Conservation (phyloP, 2,888 invertebrate species). For the Tipula helvola region DNA sequence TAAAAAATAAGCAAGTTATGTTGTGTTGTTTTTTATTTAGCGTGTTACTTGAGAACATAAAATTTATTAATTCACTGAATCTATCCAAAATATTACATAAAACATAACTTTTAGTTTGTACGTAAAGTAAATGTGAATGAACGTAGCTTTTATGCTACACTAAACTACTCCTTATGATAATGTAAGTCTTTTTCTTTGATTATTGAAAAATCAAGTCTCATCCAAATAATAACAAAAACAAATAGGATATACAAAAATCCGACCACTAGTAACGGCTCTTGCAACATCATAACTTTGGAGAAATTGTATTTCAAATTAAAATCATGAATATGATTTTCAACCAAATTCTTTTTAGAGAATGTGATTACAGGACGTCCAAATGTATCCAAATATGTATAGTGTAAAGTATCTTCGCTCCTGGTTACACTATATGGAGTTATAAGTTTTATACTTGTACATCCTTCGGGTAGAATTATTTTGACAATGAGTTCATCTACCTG, state of each 20-base stretch:
- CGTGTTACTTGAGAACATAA: background rate
- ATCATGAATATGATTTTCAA: slow-evolving; percentile 93
- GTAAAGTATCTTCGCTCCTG: slow-evolving; percentile 58
- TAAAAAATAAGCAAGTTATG: background rate
- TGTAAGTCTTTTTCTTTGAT: slow-evolving; percentile 49
- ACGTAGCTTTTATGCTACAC: background rate
- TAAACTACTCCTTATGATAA: slow-evolving; percentile 34
- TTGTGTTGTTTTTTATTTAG: background rate
- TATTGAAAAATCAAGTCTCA: slow-evolving; percentile 92
- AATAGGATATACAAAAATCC: slow-evolving; percentile 83
- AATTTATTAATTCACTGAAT: background rate
- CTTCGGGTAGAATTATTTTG: slow-evolving; percentile 89
- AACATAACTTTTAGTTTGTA: background rate
- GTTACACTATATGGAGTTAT: slow-evolving; percentile 70
- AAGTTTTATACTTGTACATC: slow-evolving; percentile 68
- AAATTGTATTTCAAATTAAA: slow-evolving; percentile 84
- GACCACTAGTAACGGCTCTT: slow-evolving; percentile 85
- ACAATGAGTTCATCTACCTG: slow-evolving; percentile 79
- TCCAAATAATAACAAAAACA: slow-evolving; percentile 82
- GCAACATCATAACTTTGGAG: slow-evolving; percentile 71
- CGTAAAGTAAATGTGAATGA: background rate
- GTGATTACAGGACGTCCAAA: slow-evolving; percentile 82
- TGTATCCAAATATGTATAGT: slow-evolving; percentile 91
- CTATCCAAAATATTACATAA: background rate
- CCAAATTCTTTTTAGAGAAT: slow-evolving; percentile 71